phyloP scores from a whole-genome alignment of 2,113 vertebrate genomes.

The Ciconia boyciana region DNA sequence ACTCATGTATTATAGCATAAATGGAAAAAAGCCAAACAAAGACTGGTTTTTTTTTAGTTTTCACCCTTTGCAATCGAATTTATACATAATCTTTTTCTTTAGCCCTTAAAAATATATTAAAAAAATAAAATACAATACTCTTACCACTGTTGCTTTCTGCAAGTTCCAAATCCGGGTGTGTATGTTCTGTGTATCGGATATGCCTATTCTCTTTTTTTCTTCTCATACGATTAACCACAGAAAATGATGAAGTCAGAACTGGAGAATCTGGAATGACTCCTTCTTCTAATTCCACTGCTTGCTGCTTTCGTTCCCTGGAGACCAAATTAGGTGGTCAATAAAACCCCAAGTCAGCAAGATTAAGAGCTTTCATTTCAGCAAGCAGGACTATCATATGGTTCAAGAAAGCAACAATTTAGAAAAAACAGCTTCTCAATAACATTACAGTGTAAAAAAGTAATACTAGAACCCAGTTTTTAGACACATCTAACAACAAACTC shows the following conservation, averaged over 20 bases:
- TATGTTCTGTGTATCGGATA: conserved; percentile 81
- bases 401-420: background rate
- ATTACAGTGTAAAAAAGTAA: background rate
- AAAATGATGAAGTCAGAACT: conserved; percentile 74
- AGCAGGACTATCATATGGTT: background rate
- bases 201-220: conserved; percentile 78
- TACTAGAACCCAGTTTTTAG: background rate
- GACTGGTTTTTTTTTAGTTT: background rate
- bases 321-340: background rate
- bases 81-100: background rate
- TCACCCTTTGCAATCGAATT: background rate
- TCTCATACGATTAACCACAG: conserved; percentile 80
- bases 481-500: background rate
- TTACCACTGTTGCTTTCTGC: conserved; percentile 54
- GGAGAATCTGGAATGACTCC: conserved; percentile 91
- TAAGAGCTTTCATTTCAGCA: background rate
- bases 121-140: background rate
- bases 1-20: background rate
- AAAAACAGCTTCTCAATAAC: background rate
- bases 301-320: conserved; percentile 60
- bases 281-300: conserved; percentile 73
- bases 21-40: background rate
- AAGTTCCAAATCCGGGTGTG: conserved; percentile 38
- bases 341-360: background rate
- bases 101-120: background rate